These are phyloP conservation scores for Periphyllus acericola DNA, from an alignment of 2,888 invertebrate genomes.

Conservation along the genomic window DNA sequence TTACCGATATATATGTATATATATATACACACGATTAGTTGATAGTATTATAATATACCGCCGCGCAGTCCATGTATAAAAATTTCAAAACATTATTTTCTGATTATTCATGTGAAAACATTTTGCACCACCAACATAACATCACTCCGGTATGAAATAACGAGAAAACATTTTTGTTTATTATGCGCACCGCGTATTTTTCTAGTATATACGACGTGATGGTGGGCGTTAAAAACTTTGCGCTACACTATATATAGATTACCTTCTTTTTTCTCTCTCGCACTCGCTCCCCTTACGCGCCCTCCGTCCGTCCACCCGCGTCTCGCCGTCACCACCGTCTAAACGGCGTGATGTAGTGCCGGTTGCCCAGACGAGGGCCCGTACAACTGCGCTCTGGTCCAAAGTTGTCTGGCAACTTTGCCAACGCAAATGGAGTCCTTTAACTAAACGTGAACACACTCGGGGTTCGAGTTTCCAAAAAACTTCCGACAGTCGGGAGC, in stretches of 20 bases:
- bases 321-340: constrained; percentile 5
- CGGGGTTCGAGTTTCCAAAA: background rate
- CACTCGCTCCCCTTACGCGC: background rate
- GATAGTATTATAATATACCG: background rate
- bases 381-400: constrained; percentile 9
- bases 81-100: constrained; percentile 11
- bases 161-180: constrained; percentile 43
- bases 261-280: constrained; percentile 14
- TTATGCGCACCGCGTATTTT: constrained; percentile 46
- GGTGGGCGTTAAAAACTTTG: constrained; percentile 55
- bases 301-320: background rate
- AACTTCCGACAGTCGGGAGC: background rate
- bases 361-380: constrained; percentile 27
- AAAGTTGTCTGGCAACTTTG: constrained; percentile 45
- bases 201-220: constrained; percentile 42
- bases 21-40: background rate
- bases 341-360: constrained; percentile 31
- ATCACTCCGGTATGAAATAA: constrained; percentile 4
- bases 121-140: background rate
- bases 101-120: constrained; percentile 29
- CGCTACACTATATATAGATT: constrained; percentile 26
- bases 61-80: background rate
- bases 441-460: constrained; percentile 10
- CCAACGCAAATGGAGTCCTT: constrained; percentile 37
- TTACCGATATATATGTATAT: background rate